Base-by-base conservation (phyloP, 2,888 invertebrate species). In the Melitaea athalia region DNA sequence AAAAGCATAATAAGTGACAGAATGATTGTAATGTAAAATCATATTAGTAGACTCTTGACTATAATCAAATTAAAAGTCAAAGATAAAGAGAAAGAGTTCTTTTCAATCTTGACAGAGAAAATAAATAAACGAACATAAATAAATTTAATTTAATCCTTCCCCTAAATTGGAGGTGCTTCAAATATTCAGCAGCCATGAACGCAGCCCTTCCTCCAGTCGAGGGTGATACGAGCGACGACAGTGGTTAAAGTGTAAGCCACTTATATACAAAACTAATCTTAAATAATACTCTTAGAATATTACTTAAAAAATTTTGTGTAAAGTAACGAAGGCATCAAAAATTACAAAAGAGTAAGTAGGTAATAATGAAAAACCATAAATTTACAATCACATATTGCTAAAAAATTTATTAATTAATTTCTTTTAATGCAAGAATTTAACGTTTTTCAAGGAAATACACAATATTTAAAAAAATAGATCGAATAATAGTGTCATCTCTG, bases 111-210 rank as follows among this genome's bases (percentile, higher is more conserved):
- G 61, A 65, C 53, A 67, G 81, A 80, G 85, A 88, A 88, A 89
- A 87, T 87, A 89, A 87, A 89, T 89, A 88, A 89, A 88, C 77
- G 83, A 82, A 85, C 84, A 86, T 90, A 89, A 90, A 92, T 91
- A 91, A 89, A 91, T 92, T 92, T 91, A 91, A 91, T 92, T 92
- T 91, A 82, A 87, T 83, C 84, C 88, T 86, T 85, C 85, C 84
- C 85, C 83, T 86, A 90, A 91, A 90, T 91, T 91, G 89, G 85
- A 86, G 88, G 81, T 84, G 84, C 84, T 89, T 92, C 87, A 92
- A 92, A 92, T 91, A 92, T 92, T 92, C 91, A 92, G 85, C 81
- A 89, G 88, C 89, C 88, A 88, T 89, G 91, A 91, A 89, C 86
- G 85, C 87, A 91, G 91, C 91, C 92, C 91, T 92, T 92, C 86